These are phyloP conservation scores for Arvicanthis niloticus DNA, from an alignment of 2,113 vertebrate species.

Conservation along the genomic window DNA sequence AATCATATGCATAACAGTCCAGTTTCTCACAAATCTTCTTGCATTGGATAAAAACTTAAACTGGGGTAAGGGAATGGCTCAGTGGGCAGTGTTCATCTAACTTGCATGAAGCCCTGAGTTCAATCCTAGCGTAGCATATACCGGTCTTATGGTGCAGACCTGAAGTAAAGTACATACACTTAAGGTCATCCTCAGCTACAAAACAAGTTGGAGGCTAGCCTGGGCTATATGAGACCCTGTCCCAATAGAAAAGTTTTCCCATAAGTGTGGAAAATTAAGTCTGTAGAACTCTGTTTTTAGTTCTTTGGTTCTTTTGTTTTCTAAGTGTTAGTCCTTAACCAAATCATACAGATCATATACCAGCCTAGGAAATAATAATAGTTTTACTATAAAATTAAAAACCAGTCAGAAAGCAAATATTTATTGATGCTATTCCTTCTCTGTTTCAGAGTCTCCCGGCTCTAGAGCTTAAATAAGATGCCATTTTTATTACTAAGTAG, in stretches of 20 bases:
- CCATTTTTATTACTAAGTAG: background rate
- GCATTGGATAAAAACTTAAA: background rate
- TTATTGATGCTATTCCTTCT: background rate
- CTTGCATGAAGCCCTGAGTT: background rate
- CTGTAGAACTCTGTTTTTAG: background rate
- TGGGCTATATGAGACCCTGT: background rate
- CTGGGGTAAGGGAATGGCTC: background rate
- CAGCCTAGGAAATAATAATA: background rate
- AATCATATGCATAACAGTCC: background rate
- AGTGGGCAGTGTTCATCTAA: background rate
- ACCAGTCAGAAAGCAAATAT: background rate
- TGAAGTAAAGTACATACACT: background rate
- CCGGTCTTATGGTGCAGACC: accelerated
- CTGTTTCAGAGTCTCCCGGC: background rate
- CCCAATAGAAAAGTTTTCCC: background rate
- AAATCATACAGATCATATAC: background rate
- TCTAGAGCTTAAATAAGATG: constrained; percentile 41
- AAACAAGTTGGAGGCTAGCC: background rate
- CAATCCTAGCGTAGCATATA: background rate
- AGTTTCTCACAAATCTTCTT: background rate
- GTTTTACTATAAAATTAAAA: background rate
- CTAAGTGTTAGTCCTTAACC: background rate
- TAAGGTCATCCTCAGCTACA: background rate
- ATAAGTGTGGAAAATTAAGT: background rate
- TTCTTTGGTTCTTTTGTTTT: background rate